Conservation (phyloP, 2,888 invertebrate genomes). For the Pterostichus madidus region DNA sequence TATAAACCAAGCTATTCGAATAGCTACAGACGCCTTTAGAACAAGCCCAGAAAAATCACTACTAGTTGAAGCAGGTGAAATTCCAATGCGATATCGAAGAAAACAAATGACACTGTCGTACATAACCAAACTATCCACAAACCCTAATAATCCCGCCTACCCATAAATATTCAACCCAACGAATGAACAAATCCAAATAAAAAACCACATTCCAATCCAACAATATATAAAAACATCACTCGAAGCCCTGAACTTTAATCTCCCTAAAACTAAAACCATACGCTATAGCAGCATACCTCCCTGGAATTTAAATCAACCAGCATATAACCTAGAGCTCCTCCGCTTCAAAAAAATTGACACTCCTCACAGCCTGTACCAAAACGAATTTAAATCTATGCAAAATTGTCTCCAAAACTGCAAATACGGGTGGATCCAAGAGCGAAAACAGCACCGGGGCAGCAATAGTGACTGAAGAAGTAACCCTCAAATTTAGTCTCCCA, state of each 20-base stretch:
- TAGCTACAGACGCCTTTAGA: constrained; percentile 12
- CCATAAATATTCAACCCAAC: not conserved
- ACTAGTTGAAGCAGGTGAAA: constrained; percentile 3
- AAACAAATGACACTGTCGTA: not conserved
- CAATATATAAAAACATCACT: constrained; percentile 1
- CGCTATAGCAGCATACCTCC: constrained; percentile 10
- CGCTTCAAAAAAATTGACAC: not conserved
- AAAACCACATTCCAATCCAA: constrained; percentile 3
- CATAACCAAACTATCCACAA: not conserved
- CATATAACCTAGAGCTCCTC: constrained; percentile 2
- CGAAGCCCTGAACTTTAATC: not conserved
- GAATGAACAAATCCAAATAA: not conserved
- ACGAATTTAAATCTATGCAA: constrained; percentile 10
- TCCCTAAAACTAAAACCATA: not conserved
- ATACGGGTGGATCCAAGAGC: not conserved
- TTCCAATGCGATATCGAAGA: not conserved
- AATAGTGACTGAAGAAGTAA: not conserved
- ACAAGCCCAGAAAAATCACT: constrained; percentile 34
- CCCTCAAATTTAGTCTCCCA: not conserved
- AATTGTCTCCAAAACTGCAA: not conserved
- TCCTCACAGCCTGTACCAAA: not conserved
- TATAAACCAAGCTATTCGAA: constrained; percentile 1
- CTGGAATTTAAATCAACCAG: constrained; percentile 14
- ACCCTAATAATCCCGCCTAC: not conserved
- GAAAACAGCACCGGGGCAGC: constrained; percentile 4